Percentiles rank a stretch among this genome's conserved stretches.
These are phyloP conservation scores for Pycnonotus jocosus DNA, from an alignment of 2,113 vertebrate species.

Conservation along the genomic window DNA sequence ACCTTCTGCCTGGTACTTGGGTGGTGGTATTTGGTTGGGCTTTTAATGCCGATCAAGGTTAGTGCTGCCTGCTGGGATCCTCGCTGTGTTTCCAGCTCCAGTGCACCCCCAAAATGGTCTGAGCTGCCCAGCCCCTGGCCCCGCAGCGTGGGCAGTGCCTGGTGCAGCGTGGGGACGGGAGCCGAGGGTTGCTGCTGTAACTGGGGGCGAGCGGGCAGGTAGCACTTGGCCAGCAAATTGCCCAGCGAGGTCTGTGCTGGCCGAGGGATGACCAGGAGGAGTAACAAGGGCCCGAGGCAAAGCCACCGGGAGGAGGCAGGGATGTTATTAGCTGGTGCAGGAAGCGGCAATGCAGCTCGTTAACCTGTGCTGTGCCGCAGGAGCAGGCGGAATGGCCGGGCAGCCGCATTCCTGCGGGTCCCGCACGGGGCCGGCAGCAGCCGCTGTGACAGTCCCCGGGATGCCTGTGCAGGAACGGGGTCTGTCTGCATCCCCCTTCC, in stretches of 20 bases:
- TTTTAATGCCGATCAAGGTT: background rate
- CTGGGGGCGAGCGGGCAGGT: background rate
- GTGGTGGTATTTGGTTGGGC: background rate
- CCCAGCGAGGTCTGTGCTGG: background rate
- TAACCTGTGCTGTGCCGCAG: background rate
- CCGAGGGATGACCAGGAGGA: slow-evolving; percentile 32
- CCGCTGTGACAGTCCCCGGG: rapidly evolving
- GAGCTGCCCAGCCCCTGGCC: background rate
- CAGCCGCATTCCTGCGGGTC: rapidly evolving
- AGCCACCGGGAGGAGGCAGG: background rate
- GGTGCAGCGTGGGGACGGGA: rapidly evolving
- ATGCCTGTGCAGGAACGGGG: rapidly evolving
- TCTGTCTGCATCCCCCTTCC: background rate
- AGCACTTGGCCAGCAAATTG: background rate
- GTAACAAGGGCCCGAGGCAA: slow-evolving; percentile 17
- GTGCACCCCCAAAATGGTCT: background rate
- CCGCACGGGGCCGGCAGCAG: rapidly evolving
- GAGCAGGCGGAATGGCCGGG: rapidly evolving
- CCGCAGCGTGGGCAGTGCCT: rapidly evolving
- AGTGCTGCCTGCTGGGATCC: background rate
- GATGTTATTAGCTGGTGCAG: background rate
- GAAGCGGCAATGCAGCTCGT: background rate
- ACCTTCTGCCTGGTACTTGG: background rate
- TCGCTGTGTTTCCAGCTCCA: background rate
- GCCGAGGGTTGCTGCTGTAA: rapidly evolving